Evolutionary conservation across 2,888 invertebrate species (phyloP), one percentile per base, ranked within the genome.

Genomic region (Phorcus lineatus): DNA sequence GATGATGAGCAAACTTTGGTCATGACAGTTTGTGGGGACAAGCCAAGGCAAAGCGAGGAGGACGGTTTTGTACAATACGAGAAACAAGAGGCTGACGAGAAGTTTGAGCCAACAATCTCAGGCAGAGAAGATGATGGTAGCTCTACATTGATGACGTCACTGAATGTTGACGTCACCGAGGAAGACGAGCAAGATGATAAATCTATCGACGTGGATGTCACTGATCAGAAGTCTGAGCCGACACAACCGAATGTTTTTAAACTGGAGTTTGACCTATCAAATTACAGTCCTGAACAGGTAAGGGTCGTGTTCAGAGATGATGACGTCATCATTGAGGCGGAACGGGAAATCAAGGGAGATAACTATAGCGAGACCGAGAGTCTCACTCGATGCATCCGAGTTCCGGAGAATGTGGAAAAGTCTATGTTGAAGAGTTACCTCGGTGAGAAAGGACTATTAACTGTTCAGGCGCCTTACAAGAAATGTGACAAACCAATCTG

Each of bases 391-490:
- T 11, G 70, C 40, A 36, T 70, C 36, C 17, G 19, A 16, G 31
- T 70, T 36, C 70, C 70, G 2, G 70, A 70, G 17, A 70, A 70
- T 31, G 70, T 70, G 70, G 70, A 70, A 36, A 17, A 19, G 70
- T 70, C 70, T 11, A 70, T 36, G 70, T 70, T 70, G 40, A 36
- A 31, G 40, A 70, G 70, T 40, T 19, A 36, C 70, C 70, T 70
- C 31, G 40, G n/a, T 19, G 70, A 17, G 19, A 40, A 70, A n/a
- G 70, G 70, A 28, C 11, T 11, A 16, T 4, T 70, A 36, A 36
- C 70, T 13, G 24, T 70, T 40, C 31, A 70, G 19, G 70, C 70
- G n/a, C 70, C 70, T 13, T 47, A 47, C 47, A 47, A 13, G 47
- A 13, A 47, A 7, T 13, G 7, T 11, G 47, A 47, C 11, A 6